A percentile compares a stretch with the other conserved stretches of the same genome.
Evolutionary conservation across 1,140 invertebrate genomes (phyloP).

Genomic region (Colletes latitarsis): DNA sequence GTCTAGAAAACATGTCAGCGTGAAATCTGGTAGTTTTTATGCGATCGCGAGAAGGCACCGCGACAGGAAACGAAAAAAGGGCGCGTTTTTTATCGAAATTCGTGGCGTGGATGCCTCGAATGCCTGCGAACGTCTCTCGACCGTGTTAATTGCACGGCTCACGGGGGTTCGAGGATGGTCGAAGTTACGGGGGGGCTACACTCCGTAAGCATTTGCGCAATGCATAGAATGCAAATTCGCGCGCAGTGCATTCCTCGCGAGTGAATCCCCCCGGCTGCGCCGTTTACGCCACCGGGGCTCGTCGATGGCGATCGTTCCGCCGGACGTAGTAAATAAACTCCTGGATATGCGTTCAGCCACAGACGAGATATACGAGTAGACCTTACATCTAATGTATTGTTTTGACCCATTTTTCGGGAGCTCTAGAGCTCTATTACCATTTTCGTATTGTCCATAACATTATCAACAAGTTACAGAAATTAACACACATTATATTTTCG

Average conservation of each 20-base stretch:
- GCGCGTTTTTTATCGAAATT: neutral
- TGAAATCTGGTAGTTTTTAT: too few relatives aligned
- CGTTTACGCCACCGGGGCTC: conserved; percentile 28
- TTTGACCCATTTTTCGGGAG: too few relatives aligned
- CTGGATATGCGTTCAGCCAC: neutral
- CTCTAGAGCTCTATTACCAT: too few relatives aligned
- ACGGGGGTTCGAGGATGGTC: neutral
- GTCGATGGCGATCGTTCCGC: conserved; percentile 17
- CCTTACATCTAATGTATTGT: too few relatives aligned
- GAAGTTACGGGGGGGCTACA: conserved; percentile 46
- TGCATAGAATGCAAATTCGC: conserved; percentile 61
- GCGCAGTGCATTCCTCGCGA: conserved; percentile 49
- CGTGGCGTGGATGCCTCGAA: neutral
- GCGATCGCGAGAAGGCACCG: too few relatives aligned
- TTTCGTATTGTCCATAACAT: too few relatives aligned
- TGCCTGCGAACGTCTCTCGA: neutral
- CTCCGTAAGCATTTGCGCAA: conserved; percentile 57
- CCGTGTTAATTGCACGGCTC: conserved; percentile 37
- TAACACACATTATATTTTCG: too few relatives aligned
- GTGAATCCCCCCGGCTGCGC: conserved; percentile 43
- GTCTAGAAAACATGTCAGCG: too few relatives aligned
- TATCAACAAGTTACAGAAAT: too few relatives aligned
- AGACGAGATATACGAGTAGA: too few relatives aligned
- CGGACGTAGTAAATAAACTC: conserved; percentile 1
- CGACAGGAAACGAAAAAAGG: too few relatives aligned